Evolutionary conservation across 1,140 invertebrate genomes (phyloP), one percentile per base, ranked within the genome.

Genomic region (Glomeris maerens): DNA sequence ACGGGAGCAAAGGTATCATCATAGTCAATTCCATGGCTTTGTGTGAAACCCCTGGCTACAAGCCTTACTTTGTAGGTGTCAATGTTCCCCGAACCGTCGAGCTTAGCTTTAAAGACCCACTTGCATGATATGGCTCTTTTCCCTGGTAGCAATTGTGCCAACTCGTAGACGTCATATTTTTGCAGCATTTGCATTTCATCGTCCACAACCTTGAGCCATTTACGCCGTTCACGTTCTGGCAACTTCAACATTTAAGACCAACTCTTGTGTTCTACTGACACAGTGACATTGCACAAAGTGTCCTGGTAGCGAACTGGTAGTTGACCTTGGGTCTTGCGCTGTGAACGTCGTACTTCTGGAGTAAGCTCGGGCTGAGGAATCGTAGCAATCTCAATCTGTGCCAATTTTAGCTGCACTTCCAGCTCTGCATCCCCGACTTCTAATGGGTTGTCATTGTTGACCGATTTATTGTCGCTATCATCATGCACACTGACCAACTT

Each of bases 41-140:
- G 60, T 1, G 36, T 54, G 38, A 21, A 62, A 7, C 63, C 60
- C 50, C 59, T 55, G 4, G 60, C 64, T 29, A 70, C 65, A 41
- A 71, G 57, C 39, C 67, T 45, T 31, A 71, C 66, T 57, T 71
- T 73, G 48, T 59, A 68, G 40, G 46, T 54, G n/a, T 51, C 56
- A 3, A 52, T 53, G 3, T 13, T 14, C 44, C 55, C 56, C 46
- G 59, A 50, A 39, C 41, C 36, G 36, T 63, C 50, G 23, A 52
- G 39, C 49, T 68, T 70, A 3, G 31, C 47, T 53, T 60, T 63
- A 26, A 56, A 67, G 2, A 67, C 59, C 65, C 62, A 67, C 59
- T 63, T 46, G 10, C n/a, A 42, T 42, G 10, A 10, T 7, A 42
- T 7, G 7, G 21, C 21, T 7, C 17, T 10, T 42, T 13, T 21